Conservation (phyloP, 2,888 invertebrate species). For the Diplolepis rosae region DNA sequence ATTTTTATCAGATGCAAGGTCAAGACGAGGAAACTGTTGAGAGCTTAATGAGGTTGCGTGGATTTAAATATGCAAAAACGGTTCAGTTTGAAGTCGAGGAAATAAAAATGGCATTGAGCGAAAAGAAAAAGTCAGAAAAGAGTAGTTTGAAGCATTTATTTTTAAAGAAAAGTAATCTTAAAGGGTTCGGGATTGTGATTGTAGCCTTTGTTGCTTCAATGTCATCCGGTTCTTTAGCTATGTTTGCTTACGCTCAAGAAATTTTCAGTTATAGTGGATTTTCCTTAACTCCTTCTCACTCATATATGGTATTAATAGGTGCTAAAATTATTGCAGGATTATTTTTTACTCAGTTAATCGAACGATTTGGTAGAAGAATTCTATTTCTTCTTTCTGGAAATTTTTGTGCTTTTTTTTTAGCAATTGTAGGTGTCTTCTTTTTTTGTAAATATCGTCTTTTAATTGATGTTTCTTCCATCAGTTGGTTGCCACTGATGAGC, state of each 20-base stretch:
- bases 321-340: conserved; percentile 77
- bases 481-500: conserved; percentile 78
- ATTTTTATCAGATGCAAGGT: conserved; percentile 76
- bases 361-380: conserved; percentile 78
- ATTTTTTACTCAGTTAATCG: conserved; percentile 77
- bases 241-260: conserved; percentile 78
- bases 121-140: conserved; percentile 73
- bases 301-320: conserved; percentile 76
- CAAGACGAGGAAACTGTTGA: conserved; percentile 76
- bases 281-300: conserved; percentile 74
- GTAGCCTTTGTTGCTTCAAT: conserved; percentile 79
- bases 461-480: conserved; percentile 74
- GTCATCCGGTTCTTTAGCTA: conserved; percentile 78
- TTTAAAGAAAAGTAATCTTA: conserved; percentile 73
- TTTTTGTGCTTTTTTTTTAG: conserved; percentile 76
- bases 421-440: conserved; percentile 77
- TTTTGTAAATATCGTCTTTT: conserved; percentile 75
- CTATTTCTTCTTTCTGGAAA: conserved; percentile 78
- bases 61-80: conserved; percentile 71
- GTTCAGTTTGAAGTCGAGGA: conserved; percentile 76
- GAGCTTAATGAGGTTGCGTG: conserved; percentile 77
- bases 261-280: conserved; percentile 78
- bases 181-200: conserved; percentile 77
- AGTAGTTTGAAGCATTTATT: conserved; percentile 74
- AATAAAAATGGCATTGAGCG: conserved; percentile 75